Conservation (phyloP, 2,888 invertebrate genomes). For the Vesta saturnalis region DNA sequence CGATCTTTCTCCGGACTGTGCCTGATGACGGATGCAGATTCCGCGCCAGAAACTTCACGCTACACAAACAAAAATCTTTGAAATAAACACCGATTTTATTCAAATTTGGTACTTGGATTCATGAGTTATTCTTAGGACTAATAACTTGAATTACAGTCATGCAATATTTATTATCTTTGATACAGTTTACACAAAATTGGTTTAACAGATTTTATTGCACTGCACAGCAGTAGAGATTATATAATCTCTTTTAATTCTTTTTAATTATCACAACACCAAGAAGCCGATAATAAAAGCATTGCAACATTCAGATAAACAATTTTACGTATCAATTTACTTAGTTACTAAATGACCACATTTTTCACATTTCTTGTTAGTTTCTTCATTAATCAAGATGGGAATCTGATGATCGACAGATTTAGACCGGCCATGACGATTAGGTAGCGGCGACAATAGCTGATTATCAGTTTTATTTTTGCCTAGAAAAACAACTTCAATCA, state of each 20-base stretch:
- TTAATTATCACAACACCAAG: slow-evolving; percentile 1
- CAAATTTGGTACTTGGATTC: too few species aligned
- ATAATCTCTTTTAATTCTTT: background rate
- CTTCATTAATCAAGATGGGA: slow-evolving; percentile 34
- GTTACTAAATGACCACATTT: slow-evolving; percentile 57
- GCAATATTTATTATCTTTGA: slow-evolving; percentile 14
- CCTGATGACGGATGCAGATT: too few species aligned
- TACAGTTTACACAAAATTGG: background rate
- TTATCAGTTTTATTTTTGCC: slow-evolving; percentile 8
- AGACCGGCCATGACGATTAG: slow-evolving; percentile 64
- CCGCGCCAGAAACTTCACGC: too few species aligned
- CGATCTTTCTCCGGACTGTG: too few species aligned
- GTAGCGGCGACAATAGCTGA: slow-evolving; percentile 13
- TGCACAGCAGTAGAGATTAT: slow-evolving; percentile 52
- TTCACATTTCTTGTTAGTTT: slow-evolving; percentile 47
- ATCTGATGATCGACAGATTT: slow-evolving; percentile 66
- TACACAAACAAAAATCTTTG: too few species aligned
- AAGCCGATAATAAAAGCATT: background rate
- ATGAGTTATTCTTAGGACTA: too few species aligned
- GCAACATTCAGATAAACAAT: background rate
- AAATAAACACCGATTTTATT: too few species aligned
- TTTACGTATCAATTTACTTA: background rate
- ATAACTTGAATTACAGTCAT: slow-evolving; percentile 11
- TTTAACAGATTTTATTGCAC: slow-evolving; percentile 49
- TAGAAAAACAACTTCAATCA: slow-evolving; percentile 1